These are phyloP conservation scores for Pentamera pediparva DNA, from an alignment of 53 echinoderm and acorn worm genomes.

Conservation along the genomic window DNA sequence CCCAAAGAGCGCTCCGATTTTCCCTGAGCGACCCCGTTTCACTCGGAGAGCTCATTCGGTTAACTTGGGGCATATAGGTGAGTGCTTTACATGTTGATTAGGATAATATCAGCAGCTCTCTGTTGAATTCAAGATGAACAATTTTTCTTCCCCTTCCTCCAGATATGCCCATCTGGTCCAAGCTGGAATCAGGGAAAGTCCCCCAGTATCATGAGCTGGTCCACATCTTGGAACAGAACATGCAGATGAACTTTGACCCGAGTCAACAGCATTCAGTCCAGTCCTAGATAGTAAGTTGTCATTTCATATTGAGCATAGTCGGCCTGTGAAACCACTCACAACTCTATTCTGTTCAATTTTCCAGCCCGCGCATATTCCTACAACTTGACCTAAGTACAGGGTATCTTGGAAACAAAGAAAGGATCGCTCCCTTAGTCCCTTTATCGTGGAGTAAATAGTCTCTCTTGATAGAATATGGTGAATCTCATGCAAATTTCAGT, in stretches of 20 bases:
- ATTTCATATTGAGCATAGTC: too few species aligned
- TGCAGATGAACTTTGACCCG: conserved; percentile 65
- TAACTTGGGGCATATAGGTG: not conserved
- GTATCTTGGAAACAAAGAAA: too few species aligned
- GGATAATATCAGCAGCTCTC: not conserved
- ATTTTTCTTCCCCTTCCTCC: not conserved
- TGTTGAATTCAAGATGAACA: not conserved
- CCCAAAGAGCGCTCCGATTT: not conserved
- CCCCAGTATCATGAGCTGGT: conserved; percentile 81
- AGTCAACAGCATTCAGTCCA: conserved; percentile 10
- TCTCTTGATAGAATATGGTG: too few species aligned
- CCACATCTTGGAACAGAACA: conserved; percentile 89
- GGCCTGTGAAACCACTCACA: too few species aligned
- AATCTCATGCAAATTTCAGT: too few species aligned
- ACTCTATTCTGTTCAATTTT: too few species aligned
- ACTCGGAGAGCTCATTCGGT: too few species aligned
- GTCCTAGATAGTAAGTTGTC: conserved; percentile 17
- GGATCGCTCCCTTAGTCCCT: too few species aligned
- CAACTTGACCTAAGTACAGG: too few species aligned
- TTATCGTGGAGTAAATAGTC: too few species aligned
- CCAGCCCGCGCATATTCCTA: too few species aligned
- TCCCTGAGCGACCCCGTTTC: too few species aligned
- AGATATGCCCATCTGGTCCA: conserved; percentile 99
- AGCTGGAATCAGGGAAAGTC: conserved; percentile 94
- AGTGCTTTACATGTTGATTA: not conserved